phyloP scores from a whole-genome alignment of 2,888 invertebrate genomes.

The Carabus problematicus region DNA sequence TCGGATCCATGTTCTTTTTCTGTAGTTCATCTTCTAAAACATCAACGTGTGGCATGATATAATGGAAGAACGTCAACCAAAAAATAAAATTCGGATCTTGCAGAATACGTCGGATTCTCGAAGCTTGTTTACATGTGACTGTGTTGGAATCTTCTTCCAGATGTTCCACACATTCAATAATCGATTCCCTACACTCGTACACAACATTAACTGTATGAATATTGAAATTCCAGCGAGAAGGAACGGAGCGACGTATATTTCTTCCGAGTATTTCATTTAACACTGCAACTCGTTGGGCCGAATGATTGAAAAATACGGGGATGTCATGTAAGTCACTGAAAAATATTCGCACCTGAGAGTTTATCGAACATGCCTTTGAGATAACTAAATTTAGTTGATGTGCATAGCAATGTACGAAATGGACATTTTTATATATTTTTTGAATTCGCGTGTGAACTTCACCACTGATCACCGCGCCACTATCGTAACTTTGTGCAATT shows the following conservation, averaged over 20 bases:
- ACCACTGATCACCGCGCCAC: slow-evolving; percentile 49
- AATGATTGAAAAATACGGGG: slow-evolving; percentile 46
- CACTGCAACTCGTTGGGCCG: slow-evolving; percentile 46
- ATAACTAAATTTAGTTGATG: slow-evolving; percentile 47
- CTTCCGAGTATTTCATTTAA: slow-evolving; percentile 45
- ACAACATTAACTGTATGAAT: slow-evolving; percentile 43
- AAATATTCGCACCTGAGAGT: slow-evolving; percentile 44
- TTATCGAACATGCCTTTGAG: slow-evolving; percentile 33
- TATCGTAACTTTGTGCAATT: slow-evolving; percentile 50
- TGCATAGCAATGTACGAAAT: slow-evolving; percentile 46
- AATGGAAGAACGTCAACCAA: slow-evolving; percentile 45
- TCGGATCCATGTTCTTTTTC: background rate
- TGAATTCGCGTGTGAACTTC: slow-evolving; percentile 45
- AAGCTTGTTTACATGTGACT: slow-evolving; percentile 33
- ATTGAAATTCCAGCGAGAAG: slow-evolving; percentile 46
- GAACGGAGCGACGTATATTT: slow-evolving; percentile 33
- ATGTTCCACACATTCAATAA: slow-evolving; percentile 48
- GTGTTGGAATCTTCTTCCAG: slow-evolving; percentile 44
- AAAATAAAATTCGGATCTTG: slow-evolving; percentile 35
- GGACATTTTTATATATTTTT: slow-evolving; percentile 36
- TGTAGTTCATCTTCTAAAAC: slow-evolving; percentile 43
- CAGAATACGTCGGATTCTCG: background rate
- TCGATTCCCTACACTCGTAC: slow-evolving; percentile 45
- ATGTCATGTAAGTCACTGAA: slow-evolving; percentile 45
- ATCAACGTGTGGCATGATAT: slow-evolving; percentile 45